Evolutionary conservation across 35 echinoderm and acorn worm species (phyloP).

Genomic region (Anneissia japonica): DNA sequence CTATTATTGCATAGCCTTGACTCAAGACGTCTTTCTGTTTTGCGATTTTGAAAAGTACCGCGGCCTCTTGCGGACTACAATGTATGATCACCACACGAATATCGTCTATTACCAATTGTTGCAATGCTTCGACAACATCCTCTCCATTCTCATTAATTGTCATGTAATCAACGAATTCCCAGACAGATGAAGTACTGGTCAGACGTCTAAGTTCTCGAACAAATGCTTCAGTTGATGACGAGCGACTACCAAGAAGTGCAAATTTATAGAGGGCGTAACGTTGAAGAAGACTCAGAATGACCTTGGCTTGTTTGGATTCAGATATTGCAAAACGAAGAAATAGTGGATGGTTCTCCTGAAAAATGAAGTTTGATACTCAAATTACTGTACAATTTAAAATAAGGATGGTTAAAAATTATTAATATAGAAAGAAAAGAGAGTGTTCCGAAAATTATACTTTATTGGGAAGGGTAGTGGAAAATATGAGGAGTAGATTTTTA

Average conservation of each 20-base stretch:
- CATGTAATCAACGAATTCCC: conserved; percentile 20
- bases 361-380: no score
- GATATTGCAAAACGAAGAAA: conserved; percentile 42
- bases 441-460: no score
- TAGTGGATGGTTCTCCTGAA: conserved; percentile 47
- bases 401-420: no score
- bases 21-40: conserved; percentile 8
- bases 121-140: not conserved
- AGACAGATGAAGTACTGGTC: conserved; percentile 2
- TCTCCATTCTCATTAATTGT: not conserved
- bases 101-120: not conserved
- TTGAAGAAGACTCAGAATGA: conserved; percentile 32
- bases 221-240: conserved; percentile 22
- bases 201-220: conserved; percentile 18
- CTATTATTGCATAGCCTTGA: conserved; percentile 34
- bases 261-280: conserved; percentile 48
- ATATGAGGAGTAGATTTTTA: no score
- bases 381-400: no score
- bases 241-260: conserved; percentile 31
- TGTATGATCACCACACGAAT: conserved; percentile 31
- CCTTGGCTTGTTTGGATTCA: conserved; percentile 31
- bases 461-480: no score
- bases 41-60: conserved; percentile 14
- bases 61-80: conserved; percentile 29
- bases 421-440: no score